These are phyloP conservation scores for Cheilosia pagana DNA, from an alignment of 2,888 invertebrate species.

Conservation along the genomic window DNA sequence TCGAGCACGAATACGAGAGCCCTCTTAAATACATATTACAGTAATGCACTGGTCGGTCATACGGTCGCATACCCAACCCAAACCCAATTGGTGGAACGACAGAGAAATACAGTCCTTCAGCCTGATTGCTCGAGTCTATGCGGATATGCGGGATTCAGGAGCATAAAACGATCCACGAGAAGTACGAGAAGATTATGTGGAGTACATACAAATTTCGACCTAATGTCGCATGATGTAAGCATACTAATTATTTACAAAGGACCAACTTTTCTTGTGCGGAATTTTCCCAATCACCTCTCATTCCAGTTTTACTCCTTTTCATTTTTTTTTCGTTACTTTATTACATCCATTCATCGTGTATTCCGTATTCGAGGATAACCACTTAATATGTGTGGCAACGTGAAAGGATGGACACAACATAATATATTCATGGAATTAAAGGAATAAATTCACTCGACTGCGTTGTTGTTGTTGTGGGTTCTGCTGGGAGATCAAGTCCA, in stretches of 20 bases:
- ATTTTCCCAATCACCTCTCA: constrained; percentile 46
- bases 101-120: constrained; percentile 42
- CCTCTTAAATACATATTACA: constrained; percentile 70
- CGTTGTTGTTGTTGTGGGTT: constrained; percentile 9
- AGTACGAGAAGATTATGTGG: constrained; percentile 47
- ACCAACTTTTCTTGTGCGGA: constrained; percentile 61
- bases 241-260: constrained; percentile 73
- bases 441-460: constrained; percentile 21
- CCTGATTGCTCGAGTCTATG: constrained; percentile 61
- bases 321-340: constrained; percentile 20
- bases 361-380: constrained; percentile 47
- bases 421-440: constrained; percentile 51
- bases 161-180: constrained; percentile 37
- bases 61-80: no score
- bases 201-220: constrained; percentile 61
- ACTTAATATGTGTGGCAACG: constrained; percentile 56
- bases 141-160: constrained; percentile 49
- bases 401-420: constrained; percentile 42
- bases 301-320: constrained; percentile 9
- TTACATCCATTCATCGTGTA: constrained; percentile 45
- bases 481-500: constrained; percentile 33
- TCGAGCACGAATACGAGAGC: constrained; percentile 29
- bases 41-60: constrained; percentile 72
- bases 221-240: constrained; percentile 71
- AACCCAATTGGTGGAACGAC: constrained; percentile 53